Conservation (phyloP, 1,140 invertebrate species). For the Bombus pyrosoma region DNA sequence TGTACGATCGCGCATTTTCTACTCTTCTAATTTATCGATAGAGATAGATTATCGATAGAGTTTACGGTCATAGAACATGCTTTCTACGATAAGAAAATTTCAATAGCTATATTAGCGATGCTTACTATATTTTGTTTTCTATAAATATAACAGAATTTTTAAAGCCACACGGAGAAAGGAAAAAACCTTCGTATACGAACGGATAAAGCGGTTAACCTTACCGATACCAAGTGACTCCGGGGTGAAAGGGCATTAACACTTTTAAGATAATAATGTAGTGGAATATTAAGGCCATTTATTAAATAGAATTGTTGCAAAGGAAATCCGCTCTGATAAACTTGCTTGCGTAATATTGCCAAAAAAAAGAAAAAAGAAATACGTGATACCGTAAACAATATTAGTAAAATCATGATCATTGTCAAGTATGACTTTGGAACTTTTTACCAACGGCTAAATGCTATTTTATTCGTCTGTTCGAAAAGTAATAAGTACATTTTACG, state of each 20-base stretch:
- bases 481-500: not conserved
- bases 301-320: constrained; percentile 32
- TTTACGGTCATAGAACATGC: not conserved
- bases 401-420: not conserved
- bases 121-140: not conserved
- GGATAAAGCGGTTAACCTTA: constrained; percentile 63
- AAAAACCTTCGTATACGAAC: constrained; percentile 15
- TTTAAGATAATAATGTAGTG: constrained; percentile 52
- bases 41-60: constrained; percentile 37
- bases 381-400: not conserved
- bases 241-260: constrained; percentile 63
- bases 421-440: not conserved
- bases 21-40: constrained; percentile 40
- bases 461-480: not conserved
- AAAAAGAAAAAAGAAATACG: not conserved
- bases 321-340: constrained; percentile 25
- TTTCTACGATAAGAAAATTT: not conserved
- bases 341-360: constrained; percentile 23
- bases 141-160: constrained; percentile 10
- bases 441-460: not conserved
- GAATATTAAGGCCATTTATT: constrained; percentile 36
- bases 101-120: not conserved
- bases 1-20: not conserved
- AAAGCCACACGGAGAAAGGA: constrained; percentile 27
- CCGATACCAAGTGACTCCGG: constrained; percentile 41